A percentile compares a stretch with the other conserved stretches of the same genome.
phyloP scores from a whole-genome alignment of 1,140 invertebrate genomes.

The Hycleus phaleratus region DNA sequence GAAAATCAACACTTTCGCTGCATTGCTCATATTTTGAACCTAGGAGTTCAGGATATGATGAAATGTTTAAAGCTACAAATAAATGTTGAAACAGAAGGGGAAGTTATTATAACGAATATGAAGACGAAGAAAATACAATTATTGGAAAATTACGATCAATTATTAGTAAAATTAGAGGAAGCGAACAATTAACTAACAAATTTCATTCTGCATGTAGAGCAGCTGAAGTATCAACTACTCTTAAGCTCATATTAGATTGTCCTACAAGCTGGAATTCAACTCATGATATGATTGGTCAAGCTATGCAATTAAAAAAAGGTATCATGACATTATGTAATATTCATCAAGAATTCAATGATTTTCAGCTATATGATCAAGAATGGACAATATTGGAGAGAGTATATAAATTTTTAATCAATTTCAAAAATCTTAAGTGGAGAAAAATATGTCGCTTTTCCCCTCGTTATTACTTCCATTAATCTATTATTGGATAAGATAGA shows the following conservation, averaged over 20 bases:
- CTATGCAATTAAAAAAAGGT: constrained; percentile 5
- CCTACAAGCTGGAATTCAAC: constrained; percentile 25
- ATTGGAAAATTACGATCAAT: constrained; percentile 26
- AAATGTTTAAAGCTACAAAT: background rate
- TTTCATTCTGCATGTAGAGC: constrained; percentile 32
- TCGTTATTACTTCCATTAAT: constrained; percentile 36
- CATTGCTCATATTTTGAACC: background rate
- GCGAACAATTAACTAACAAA: constrained; percentile 29
- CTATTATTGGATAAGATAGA: constrained; percentile 37
- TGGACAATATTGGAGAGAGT: constrained; percentile 30
- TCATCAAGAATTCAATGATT: constrained; percentile 30
- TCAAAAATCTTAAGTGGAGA: constrained; percentile 36
- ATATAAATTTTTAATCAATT: constrained; percentile 34
- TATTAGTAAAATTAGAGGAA: constrained; percentile 33
- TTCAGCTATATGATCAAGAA: constrained; percentile 29
- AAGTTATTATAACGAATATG: constrained; percentile 17
- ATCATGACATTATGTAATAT: constrained; percentile 28
- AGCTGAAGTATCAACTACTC: constrained; percentile 14
- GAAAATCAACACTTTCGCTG: background rate
- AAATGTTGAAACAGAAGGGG: constrained; percentile 19
- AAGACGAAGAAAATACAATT: constrained; percentile 23
- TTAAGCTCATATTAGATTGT: constrained; percentile 14
- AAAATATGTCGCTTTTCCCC: constrained; percentile 34
- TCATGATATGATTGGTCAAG: constrained; percentile 15
- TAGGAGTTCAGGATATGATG: background rate